Evolutionary conservation across 1,140 invertebrate species (phyloP), one percentile per base, ranked within the genome.

Genomic region (Cepaea nemoralis): DNA sequence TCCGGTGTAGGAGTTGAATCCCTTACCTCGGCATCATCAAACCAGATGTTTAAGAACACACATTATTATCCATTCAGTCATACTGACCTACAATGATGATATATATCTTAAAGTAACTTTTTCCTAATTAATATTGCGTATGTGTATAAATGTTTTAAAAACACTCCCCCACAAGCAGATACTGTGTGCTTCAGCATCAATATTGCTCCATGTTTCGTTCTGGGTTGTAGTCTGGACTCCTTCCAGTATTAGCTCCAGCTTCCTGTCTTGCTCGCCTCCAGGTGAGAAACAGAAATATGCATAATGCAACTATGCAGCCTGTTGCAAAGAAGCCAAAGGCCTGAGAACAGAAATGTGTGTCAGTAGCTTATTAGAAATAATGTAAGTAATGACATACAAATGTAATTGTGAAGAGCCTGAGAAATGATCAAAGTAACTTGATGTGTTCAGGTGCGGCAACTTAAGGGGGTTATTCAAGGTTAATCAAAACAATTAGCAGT

Each of bases 121-220:
- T n/a, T n/a, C n/a, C n/a, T n/a, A n/a, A n/a, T n/a, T n/a, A n/a
- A n/a, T n/a, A n/a, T n/a, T n/a, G n/a, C n/a, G n/a, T n/a, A n/a
- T n/a, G n/a, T n/a, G n/a, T n/a, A n/a, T n/a, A n/a, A n/a, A n/a
- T n/a, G n/a, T n/a, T n/a, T n/a, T n/a, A n/a, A n/a, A n/a, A n/a
- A n/a, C n/a, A n/a, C n/a, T n/a, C n/a, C n/a, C n/a, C n/a, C n/a
- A n/a, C n/a, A n/a, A n/a, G n/a, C n/a, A n/a, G n/a, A n/a, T n/a
- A n/a, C n/a, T n/a, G n/a, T n/a, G n/a, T n/a, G n/a, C n/a, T n/a
- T n/a, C n/a, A n/a, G n/a, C n/a, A n/a, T 79, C 42, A 83, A 33
- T 83, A 83, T 24, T 39, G 73, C 31, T 83, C 82, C 77, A 80
- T 83, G 67, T 83, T 83, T 22, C 79, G 42, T 0, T 83, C 82